Percentiles rank a stretch among this genome's conserved stretches.
These are phyloP conservation scores for Cephalopachus bancanus DNA, from an alignment of 2,797 vertebrate species.

Conservation along the genomic window DNA sequence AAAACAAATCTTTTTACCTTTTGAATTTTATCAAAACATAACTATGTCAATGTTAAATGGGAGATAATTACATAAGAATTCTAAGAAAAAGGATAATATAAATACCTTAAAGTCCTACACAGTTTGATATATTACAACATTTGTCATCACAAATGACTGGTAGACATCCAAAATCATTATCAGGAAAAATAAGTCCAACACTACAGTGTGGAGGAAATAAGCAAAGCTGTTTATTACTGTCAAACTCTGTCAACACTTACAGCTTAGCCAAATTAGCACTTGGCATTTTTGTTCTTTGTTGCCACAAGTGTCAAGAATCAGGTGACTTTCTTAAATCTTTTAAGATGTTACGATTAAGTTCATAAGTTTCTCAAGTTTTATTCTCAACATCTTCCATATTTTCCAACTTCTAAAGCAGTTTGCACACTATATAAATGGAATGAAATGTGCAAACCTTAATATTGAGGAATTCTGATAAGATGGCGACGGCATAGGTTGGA, in stretches of 20 bases:
- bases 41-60: not conserved
- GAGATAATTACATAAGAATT: not conserved
- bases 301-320: not conserved
- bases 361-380: not conserved
- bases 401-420: not conserved
- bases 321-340: not conserved
- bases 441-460: not conserved
- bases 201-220: not conserved
- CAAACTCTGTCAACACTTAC: not conserved
- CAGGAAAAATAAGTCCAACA: not conserved
- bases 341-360: not conserved
- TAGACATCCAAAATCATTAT: not conserved
- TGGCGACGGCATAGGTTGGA: too few species aligned
- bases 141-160: not conserved
- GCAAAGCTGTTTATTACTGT: not conserved
- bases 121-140: not conserved
- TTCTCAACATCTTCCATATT: not conserved
- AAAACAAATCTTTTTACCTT: constrained; percentile 26
- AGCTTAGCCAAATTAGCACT: not conserved
- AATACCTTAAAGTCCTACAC: not conserved
- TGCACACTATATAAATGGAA: not conserved
- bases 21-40: not conserved
- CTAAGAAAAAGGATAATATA: not conserved
- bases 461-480: not conserved
- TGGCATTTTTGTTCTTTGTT: not conserved